Evolutionary conservation across 2,113 vertebrate species (phyloP).

Genomic region (Heterochromis multidens): DNA sequence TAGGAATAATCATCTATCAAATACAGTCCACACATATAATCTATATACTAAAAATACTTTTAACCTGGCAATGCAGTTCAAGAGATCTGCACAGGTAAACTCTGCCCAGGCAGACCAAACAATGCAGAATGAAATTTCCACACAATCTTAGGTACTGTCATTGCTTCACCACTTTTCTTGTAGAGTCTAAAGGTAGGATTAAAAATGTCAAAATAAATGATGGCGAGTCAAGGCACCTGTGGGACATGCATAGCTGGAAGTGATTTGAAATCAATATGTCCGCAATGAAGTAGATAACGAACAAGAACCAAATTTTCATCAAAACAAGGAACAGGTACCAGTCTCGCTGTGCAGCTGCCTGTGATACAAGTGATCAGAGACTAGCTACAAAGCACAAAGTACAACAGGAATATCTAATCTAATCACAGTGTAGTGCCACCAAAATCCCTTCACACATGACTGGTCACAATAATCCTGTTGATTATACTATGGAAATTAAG

Average conservation of each 20-base stretch:
- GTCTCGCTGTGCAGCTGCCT: neutral
- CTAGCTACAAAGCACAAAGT: neutral
- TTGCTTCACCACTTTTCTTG: neutral
- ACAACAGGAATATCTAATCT: neutral
- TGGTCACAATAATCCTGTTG: neutral
- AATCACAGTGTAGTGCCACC: neutral
- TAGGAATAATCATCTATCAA: neutral
- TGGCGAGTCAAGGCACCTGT: neutral
- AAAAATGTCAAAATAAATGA: neutral
- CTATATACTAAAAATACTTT: neutral
- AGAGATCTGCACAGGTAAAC: neutral
- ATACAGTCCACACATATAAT: neutral
- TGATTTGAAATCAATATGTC: too few species aligned
- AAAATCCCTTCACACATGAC: neutral
- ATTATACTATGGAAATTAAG: fast-evolving
- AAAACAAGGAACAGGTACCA: neutral
- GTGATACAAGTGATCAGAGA: neutral
- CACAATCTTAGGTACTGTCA: neutral
- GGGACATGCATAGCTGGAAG: neutral
- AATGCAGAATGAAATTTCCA: too few species aligned
- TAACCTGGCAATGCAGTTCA: neutral
- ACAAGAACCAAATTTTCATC: neutral
- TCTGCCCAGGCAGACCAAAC: neutral
- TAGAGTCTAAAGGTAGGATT: neutral
- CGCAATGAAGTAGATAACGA: neutral